These are phyloP conservation scores for Suillia variegata DNA, from an alignment of 2,888 invertebrate genomes.

Conservation along the genomic window DNA sequence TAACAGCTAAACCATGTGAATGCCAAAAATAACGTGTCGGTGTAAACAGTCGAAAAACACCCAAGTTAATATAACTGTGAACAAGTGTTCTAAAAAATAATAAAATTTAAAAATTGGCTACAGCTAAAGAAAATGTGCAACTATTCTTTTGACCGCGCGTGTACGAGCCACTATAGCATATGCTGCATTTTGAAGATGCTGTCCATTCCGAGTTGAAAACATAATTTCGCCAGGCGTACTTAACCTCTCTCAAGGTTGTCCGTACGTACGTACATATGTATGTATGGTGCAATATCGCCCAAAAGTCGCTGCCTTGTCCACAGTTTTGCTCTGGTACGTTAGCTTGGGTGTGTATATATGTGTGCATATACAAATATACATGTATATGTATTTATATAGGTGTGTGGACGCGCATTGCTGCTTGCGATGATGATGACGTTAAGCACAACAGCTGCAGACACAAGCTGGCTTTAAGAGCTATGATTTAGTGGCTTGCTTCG, in stretches of 20 bases:
- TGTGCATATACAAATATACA: conserved; percentile 6
- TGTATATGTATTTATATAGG: neutral
- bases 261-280: no score
- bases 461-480: neutral
- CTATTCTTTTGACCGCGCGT: no score
- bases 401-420: neutral
- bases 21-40: neutral
- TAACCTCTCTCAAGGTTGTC: conserved; percentile 26
- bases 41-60: neutral
- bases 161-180: no score
- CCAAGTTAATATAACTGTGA: no score
- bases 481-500: conserved; percentile 18
- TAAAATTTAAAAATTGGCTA: no score
- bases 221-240: conserved; percentile 6
- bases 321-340: neutral
- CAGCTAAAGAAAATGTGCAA: no score
- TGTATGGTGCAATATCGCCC: no score
- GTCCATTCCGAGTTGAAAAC: neutral
- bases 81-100: no score
- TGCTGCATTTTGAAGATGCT: neutral
- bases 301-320: neutral
- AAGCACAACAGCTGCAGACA: neutral
- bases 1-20: neutral
- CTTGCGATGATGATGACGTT: conserved; percentile 7
- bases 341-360: neutral